phyloP scores from a whole-genome alignment of 2,888 invertebrate species.

The Xanthia icteritia region DNA sequence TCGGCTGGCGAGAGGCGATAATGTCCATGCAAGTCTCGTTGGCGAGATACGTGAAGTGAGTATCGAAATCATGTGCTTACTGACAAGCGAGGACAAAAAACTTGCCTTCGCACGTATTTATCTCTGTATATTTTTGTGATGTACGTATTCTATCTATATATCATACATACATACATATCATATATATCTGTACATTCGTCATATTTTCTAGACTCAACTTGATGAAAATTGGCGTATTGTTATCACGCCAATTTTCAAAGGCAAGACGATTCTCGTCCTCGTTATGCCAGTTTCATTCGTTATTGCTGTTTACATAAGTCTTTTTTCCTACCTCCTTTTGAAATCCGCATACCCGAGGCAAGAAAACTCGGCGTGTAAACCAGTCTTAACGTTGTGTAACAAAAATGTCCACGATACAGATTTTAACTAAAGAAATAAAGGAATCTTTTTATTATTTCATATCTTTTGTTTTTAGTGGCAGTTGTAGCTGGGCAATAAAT shows the following conservation, averaged over 20 bases:
- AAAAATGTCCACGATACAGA: constrained; percentile 7
- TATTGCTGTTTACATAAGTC: neutral
- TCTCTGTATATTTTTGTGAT: no score
- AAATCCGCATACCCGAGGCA: neutral
- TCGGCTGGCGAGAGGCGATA: neutral
- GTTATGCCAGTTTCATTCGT: neutral
- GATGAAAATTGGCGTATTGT: no score
- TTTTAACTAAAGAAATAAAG: constrained; percentile 43
- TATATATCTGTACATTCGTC: no score
- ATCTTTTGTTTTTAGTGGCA: constrained; percentile 27
- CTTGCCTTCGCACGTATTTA: neutral
- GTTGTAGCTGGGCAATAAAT: constrained; percentile 23
- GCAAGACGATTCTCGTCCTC: neutral
- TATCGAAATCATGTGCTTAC: neutral
- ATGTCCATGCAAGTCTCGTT: neutral
- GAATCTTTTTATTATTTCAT: constrained; percentile 40
- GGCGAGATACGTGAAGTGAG: neutral
- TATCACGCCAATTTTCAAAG: neutral
- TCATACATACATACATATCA: no score
- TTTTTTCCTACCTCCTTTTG: accelerated
- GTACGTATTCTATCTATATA: no score
- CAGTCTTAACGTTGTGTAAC: constrained; percentile 15
- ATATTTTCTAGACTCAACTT: no score
- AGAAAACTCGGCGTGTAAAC: neutral
- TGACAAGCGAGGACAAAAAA: neutral